These are phyloP conservation scores for Lithobates sylvaticus DNA, from an alignment of 2,797 vertebrate genomes.

Conservation along the genomic window DNA sequence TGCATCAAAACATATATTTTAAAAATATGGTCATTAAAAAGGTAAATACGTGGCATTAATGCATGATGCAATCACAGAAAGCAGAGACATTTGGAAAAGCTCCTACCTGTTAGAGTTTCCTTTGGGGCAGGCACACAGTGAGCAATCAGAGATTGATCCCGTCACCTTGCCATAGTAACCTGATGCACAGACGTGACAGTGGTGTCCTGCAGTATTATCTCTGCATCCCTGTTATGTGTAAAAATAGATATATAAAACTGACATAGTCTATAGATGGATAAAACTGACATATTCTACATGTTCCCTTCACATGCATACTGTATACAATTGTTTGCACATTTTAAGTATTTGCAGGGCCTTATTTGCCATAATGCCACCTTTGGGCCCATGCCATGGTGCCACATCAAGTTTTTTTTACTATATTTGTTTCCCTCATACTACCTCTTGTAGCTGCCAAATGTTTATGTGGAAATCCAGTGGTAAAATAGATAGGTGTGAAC, in stretches of 20 bases:
- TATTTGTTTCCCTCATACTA: too few species aligned
- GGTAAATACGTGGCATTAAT: too few species aligned
- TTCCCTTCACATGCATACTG: background rate
- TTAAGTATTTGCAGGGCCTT: too few species aligned
- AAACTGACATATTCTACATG: background rate
- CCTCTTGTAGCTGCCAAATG: too few species aligned
- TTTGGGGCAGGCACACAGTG: slow-evolving; percentile 88
- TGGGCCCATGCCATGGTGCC: too few species aligned
- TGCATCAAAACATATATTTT: background rate
- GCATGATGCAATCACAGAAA: background rate
- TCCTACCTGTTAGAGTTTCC: slow-evolving; percentile 77
- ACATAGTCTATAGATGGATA: background rate
- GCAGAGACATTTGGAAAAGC: background rate
- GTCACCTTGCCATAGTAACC: slow-evolving; percentile 87
- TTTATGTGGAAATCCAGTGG: too few species aligned
- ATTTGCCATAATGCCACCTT: background rate
- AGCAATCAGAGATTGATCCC: slow-evolving; percentile 85
- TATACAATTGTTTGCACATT: background rate
- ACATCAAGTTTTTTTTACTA: too few species aligned
- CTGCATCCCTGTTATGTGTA: slow-evolving; percentile 81
- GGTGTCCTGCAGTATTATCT: slow-evolving; percentile 84
- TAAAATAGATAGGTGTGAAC: too few species aligned
- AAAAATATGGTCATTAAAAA: too few species aligned
- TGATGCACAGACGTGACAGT: slow-evolving; percentile 82
- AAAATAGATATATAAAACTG: slow-evolving; percentile 11